Evolutionary conservation across 1,140 invertebrate genomes (phyloP).

Genomic region (Halyomorpha halys): DNA sequence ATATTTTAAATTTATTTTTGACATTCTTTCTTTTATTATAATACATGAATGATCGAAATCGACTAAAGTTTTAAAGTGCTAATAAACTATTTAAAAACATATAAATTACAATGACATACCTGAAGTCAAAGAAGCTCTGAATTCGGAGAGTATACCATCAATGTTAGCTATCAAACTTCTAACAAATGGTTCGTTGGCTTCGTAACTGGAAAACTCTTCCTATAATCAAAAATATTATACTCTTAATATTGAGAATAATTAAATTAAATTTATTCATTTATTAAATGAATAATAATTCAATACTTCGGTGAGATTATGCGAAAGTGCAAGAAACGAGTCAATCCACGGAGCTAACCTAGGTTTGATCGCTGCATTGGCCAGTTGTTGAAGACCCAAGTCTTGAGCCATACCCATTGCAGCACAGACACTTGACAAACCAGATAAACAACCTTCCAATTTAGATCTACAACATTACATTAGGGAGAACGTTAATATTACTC

Average conservation of each 20-base stretch:
- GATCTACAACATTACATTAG: conserved; percentile 33
- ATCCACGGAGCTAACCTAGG: conserved; percentile 78
- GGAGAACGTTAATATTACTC: too few species aligned
- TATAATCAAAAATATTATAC: conserved; percentile 35
- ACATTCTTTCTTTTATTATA: too few species aligned
- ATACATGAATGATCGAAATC: too few species aligned
- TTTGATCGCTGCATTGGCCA: conserved; percentile 71
- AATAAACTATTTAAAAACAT: too few species aligned
- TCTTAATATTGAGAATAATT: not conserved
- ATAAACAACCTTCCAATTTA: conserved; percentile 63
- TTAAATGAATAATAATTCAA: not conserved
- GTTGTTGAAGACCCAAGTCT: conserved; percentile 75
- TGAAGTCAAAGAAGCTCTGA: conserved; percentile 63
- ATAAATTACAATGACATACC: conserved; percentile 29
- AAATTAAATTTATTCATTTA: not conserved
- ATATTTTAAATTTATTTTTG: too few species aligned
- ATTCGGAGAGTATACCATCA: conserved; percentile 66
- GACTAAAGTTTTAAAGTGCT: too few species aligned
- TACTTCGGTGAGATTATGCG: conserved; percentile 74
- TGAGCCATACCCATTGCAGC: conserved; percentile 65
- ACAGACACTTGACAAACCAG: conserved; percentile 62
- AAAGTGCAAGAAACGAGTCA: conserved; percentile 65
- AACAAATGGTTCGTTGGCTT: conserved; percentile 84
- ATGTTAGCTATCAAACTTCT: conserved; percentile 76
- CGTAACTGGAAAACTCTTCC: conserved; percentile 77